Evolutionary conservation across 2,888 invertebrate genomes (phyloP).

Genomic region (Drosophila koepferae): DNA sequence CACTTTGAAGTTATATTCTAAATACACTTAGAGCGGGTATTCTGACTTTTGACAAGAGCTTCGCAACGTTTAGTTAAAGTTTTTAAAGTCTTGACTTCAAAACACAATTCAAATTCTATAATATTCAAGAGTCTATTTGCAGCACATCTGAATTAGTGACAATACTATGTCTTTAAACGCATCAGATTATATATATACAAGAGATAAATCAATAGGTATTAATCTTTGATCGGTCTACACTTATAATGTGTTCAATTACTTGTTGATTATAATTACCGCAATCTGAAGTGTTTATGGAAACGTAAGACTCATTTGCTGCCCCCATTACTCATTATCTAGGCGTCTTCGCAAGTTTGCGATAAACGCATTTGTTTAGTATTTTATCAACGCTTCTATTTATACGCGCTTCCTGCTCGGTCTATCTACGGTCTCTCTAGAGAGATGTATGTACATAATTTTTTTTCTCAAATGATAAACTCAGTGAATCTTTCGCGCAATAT

Average conservation of each 20-base stretch:
- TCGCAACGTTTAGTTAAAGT: background rate
- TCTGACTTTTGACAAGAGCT: background rate
- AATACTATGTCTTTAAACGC: background rate
- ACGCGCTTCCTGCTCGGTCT: constrained; percentile 1
- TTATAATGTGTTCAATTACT: background rate
- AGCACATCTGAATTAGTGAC: background rate
- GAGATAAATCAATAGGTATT: background rate
- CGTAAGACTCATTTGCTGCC: background rate
- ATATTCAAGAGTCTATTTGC: background rate
- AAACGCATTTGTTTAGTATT: constrained; percentile 8
- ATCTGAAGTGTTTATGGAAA: background rate
- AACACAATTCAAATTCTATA: background rate
- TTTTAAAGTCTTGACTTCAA: background rate
- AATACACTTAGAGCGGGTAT: background rate
- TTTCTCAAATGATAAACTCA: constrained; percentile 5
- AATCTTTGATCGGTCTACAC: background rate
- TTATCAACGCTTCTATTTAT: constrained; percentile 24
- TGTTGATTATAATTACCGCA: constrained; percentile 12
- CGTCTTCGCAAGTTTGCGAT: background rate
- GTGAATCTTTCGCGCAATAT: background rate
- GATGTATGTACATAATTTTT: background rate
- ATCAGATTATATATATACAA: background rate
- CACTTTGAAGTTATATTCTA: background rate
- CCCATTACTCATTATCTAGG: constrained; percentile 15
- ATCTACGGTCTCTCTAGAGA: too few relatives aligned